These are phyloP conservation scores for Scaptomyza hsui DNA, from an alignment of 1,140 invertebrate genomes.

Conservation along the genomic window DNA sequence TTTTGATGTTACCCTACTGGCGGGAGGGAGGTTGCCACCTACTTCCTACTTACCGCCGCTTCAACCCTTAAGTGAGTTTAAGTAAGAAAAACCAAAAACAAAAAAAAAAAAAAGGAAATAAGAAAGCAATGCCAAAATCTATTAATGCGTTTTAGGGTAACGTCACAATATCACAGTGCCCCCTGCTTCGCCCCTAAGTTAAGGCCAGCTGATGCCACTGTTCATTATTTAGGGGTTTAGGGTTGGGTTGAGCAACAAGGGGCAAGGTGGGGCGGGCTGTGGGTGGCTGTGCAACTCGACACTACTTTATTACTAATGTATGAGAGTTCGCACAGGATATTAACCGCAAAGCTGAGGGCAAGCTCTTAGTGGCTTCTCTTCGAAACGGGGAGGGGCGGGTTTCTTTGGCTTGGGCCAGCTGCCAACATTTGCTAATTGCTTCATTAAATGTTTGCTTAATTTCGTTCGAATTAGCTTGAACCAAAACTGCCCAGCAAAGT, in stretches of 20 bases:
- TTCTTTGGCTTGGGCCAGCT: conserved; percentile 26
- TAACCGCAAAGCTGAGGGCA: conserved; percentile 53
- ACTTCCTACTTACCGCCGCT: background rate
- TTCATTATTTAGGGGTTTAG: conserved; percentile 16
- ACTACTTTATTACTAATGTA: conserved; percentile 56
- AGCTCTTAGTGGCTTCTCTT: conserved; percentile 16
- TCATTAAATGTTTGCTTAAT: conserved; percentile 83
- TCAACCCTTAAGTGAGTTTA: conserved; percentile 35
- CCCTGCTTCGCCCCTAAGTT: background rate
- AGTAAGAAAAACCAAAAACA: conserved; percentile 32
- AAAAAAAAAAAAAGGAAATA: too few relatives aligned
- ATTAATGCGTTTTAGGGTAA: conserved; percentile 46
- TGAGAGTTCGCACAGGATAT: conserved; percentile 57
- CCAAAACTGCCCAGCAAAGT: conserved; percentile 23
- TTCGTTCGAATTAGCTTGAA: conserved; percentile 77
- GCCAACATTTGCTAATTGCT: conserved; percentile 73
- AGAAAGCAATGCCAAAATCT: conserved; percentile 39
- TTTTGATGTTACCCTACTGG: conserved; percentile 52
- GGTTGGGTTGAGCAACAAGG: too few relatives aligned
- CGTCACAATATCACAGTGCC: conserved; percentile 1
- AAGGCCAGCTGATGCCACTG: conserved; percentile 24
- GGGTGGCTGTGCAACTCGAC: background rate
- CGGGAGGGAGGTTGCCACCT: conserved; percentile 2
- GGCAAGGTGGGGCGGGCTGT: background rate
- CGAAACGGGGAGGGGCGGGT: background rate